These are phyloP conservation scores for Zaprionus gabonicus DNA, from an alignment of 1,140 invertebrate species.

Conservation along the genomic window DNA sequence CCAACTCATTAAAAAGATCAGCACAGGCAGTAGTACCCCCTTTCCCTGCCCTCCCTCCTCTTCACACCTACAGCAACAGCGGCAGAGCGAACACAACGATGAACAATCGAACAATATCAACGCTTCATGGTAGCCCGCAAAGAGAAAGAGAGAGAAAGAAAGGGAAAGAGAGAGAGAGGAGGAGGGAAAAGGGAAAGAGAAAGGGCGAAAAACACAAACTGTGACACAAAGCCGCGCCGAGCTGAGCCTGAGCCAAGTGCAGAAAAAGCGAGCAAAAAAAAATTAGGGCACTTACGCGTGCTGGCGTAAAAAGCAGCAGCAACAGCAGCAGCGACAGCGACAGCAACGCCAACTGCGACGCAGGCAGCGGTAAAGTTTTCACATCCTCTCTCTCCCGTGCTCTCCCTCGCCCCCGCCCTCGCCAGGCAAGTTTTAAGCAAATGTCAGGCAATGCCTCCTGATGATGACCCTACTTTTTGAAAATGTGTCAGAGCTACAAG, in stretches of 20 bases:
- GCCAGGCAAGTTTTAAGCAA: slow-evolving; percentile 71
- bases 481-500: slow-evolving; percentile 81
- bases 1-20: slow-evolving; percentile 82
- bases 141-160: slow-evolving; percentile 17
- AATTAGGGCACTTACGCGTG: slow-evolving; percentile 80
- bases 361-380: slow-evolving; percentile 65
- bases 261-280: slow-evolving; percentile 42
- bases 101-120: slow-evolving; percentile 81
- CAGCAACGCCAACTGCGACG: neutral
- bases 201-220: slow-evolving; percentile 9
- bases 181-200: neutral
- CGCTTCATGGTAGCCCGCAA: slow-evolving; percentile 59
- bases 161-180: neutral
- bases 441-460: slow-evolving; percentile 67
- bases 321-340: slow-evolving; percentile 22
- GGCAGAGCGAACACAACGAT: slow-evolving; percentile 26
- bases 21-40: slow-evolving; percentile 36
- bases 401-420: slow-evolving; percentile 1
- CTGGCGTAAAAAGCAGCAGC: slow-evolving; percentile 65
- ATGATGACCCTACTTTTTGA: slow-evolving; percentile 80
- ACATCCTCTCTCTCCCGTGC: neutral
- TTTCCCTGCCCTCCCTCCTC: neutral
- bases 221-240: slow-evolving; percentile 21
- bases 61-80: slow-evolving; percentile 11
- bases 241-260: slow-evolving; percentile 19